Conservation (phyloP, 2,888 invertebrate species). For the Drosophila subsilvestris region DNA sequence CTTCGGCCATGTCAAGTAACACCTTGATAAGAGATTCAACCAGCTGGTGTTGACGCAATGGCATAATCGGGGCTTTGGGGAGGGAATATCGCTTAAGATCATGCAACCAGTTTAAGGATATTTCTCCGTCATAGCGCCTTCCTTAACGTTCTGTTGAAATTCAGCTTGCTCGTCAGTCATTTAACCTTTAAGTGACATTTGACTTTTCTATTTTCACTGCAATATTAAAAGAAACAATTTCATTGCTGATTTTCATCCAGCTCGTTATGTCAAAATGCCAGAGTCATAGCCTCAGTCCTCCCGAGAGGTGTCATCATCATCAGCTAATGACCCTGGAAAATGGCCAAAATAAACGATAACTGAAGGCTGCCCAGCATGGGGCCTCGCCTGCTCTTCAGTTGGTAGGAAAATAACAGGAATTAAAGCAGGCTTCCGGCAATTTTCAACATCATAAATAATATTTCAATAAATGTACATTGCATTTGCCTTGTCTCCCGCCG, state of each 20-base stretch:
- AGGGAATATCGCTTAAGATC: too few species aligned
- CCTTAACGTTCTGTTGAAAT: too few species aligned
- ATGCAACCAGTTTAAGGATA: too few species aligned
- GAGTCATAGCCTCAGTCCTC: slow-evolving; percentile 1
- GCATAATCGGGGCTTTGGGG: neutral
- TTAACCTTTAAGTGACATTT: neutral
- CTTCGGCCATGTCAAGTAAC: slow-evolving; percentile 10
- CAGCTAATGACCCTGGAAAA: slow-evolving; percentile 60
- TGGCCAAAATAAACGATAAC: slow-evolving; percentile 30
- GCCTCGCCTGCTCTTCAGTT: neutral
- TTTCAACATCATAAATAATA: slow-evolving; percentile 60
- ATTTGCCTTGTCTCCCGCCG: slow-evolving; percentile 25
- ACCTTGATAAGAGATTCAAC: neutral
- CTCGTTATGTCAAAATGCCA: slow-evolving; percentile 44
- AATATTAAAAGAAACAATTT: slow-evolving; percentile 3
- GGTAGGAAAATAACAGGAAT: slow-evolving; percentile 20
- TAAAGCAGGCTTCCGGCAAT: slow-evolving; percentile 34
- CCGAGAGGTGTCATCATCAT: slow-evolving; percentile 20
- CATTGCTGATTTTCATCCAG: slow-evolving; percentile 17
- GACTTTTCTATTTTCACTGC: neutral
- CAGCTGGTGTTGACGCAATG: neutral
- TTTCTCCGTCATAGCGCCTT: too few species aligned
- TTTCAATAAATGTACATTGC: slow-evolving; percentile 53
- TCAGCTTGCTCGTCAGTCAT: too few species aligned
- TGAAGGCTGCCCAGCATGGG: slow-evolving; percentile 36